Evolutionary conservation across 2,888 invertebrate genomes (phyloP).

Genomic region (Pyrgus malvae): DNA sequence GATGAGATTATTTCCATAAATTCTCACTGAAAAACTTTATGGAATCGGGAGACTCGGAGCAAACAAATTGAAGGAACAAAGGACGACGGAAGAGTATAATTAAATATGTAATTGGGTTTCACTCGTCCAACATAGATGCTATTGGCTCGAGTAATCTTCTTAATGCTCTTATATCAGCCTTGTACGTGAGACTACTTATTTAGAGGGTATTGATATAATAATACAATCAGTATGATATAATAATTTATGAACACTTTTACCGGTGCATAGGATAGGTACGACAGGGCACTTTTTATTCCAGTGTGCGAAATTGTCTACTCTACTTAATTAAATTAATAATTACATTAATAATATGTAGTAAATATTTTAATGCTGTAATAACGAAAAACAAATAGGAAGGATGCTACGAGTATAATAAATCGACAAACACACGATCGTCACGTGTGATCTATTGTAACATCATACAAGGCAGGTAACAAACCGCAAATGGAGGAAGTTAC

Average conservation of each 20-base stretch:
- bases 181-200: background rate
- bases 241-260: too few species aligned
- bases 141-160: constrained; percentile 6
- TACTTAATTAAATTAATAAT: too few species aligned
- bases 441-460: constrained; percentile 30
- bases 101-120: constrained; percentile 23
- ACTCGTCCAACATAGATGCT: constrained; percentile 4
- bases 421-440: constrained; percentile 19
- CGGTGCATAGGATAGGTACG: too few species aligned
- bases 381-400: too few species aligned
- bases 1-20: constrained; percentile 17
- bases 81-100: constrained; percentile 18
- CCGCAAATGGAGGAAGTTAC: constrained; percentile 57
- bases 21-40: constrained; percentile 1
- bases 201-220: too few species aligned
- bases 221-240: too few species aligned
- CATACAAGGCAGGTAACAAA: constrained; percentile 35
- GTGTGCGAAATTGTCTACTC: too few species aligned
- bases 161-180: background rate
- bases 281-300: too few species aligned
- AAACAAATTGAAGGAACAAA: constrained; percentile 19
- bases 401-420: background rate
- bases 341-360: too few species aligned
- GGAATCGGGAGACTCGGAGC: constrained; percentile 4
- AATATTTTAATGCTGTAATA: too few species aligned